A percentile compares a stretch with the other conserved stretches of the same genome.
Conservation (phyloP, 2,888 invertebrate species). For the Acanthosoma haemorrhoidale region DNA sequence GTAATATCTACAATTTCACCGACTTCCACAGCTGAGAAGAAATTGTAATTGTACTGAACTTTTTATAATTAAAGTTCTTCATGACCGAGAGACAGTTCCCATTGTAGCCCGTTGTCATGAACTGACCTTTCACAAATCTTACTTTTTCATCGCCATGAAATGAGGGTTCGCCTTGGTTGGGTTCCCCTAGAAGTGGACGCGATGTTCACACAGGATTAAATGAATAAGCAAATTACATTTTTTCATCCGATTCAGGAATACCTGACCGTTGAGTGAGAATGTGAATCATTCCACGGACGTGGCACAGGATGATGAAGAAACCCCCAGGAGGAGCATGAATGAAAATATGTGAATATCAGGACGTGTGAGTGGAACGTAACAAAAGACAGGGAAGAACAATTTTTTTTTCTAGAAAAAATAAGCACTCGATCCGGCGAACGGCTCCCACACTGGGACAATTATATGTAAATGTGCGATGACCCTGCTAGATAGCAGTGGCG, state of each 20-base stretch:
- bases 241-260: neutral
- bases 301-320: neutral
- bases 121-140: too few species aligned
- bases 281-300: neutral
- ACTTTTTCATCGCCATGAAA: too few species aligned
- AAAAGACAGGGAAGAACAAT: neutral
- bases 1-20: too few species aligned
- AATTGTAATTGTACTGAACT: too few species aligned
- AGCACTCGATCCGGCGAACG: neutral
- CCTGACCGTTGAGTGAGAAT: neutral
- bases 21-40: too few species aligned
- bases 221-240: too few species aligned
- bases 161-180: neutral
- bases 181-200: neutral
- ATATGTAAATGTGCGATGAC: slow-evolving; percentile 37
- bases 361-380: slow-evolving; percentile 3
- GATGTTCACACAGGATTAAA: neutral
- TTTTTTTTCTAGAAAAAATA: too few species aligned
- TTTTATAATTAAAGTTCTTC: too few species aligned
- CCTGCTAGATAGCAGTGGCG: slow-evolving; percentile 22
- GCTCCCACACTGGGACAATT: slow-evolving; percentile 35
- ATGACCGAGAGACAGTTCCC: too few species aligned
- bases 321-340: neutral
- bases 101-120: too few species aligned
- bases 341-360: slow-evolving; percentile 14